Evolutionary conservation across 1,140 invertebrate species (phyloP), one percentile per base, ranked within the genome.

Genomic region (Atta cephalotes): DNA sequence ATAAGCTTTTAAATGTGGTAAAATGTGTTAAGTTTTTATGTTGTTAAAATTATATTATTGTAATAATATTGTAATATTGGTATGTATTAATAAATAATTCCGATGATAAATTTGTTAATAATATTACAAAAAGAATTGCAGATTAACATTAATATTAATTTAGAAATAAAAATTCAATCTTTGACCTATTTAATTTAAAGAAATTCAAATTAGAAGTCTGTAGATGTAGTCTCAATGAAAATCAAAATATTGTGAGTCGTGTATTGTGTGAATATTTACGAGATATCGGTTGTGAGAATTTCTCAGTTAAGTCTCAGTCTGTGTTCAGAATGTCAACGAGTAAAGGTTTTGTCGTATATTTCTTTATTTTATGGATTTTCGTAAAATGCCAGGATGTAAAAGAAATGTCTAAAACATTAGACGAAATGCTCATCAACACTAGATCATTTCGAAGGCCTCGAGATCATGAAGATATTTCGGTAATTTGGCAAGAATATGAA

Each of bases 401-500:
- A 28, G 31, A 78, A 51, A 14, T 63, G 4, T 60, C 39, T 0
- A 6, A 81, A 18, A 87, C 45, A n/a, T 18, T 77, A 25, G 45
- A 79, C 0, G 7, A 86, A 39, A 35, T 90, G 4, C 12, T 68
- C 5, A 39, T 31, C 25, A 28, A 60, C 10, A 49, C 4, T 0
- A 53, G 45, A 58, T 51, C 49, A 35, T 28, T 25, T 21, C 65
- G 74, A 51, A n/a, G 21, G 16, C 28, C 28, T 5, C 74, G 66
- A 12, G 14, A 87, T 51, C 21, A 53, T 0, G 76, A 85, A 39
- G 82, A 91, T 14, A 21, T 3, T n/a, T 53, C 70, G 9, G 10
- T 56, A 21, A 89, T 91, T 35, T 94, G 92, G 93, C 74, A 91
- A 35, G 71, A 92, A 3, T 92, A 94, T 18, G 87, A 91, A 84